Evolutionary conservation across 2,797 vertebrate species (phyloP).

Genomic region (Epinephelus awoara): DNA sequence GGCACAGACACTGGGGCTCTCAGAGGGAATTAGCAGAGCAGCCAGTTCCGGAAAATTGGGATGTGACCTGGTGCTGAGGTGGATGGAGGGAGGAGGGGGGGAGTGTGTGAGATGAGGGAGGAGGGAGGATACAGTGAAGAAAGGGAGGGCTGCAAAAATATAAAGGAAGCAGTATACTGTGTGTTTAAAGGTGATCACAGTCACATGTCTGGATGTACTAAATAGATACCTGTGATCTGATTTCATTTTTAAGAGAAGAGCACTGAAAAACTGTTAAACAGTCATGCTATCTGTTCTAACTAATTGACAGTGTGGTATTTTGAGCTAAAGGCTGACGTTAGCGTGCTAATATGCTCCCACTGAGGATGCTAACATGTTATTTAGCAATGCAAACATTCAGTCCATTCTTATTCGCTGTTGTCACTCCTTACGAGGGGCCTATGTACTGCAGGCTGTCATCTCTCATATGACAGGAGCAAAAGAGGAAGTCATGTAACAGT

Average conservation of each 20-base stretch:
- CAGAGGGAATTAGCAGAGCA: conserved; percentile 66
- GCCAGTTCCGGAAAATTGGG: conserved; percentile 62
- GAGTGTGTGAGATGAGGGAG: conserved; percentile 5
- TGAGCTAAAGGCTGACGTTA: background rate
- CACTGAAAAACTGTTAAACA: no score
- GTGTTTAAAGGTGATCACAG: conserved; percentile 10
- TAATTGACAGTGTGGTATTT: background rate
- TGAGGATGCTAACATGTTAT: background rate
- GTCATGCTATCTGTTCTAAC: background rate
- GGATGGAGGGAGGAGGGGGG: background rate
- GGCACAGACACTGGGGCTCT: conserved; percentile 55
- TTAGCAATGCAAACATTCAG: no score
- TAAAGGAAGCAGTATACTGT: background rate
- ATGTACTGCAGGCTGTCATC: no score
- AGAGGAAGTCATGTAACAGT: no score
- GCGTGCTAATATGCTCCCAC: background rate
- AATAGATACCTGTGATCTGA: background rate
- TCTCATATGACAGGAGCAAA: no score
- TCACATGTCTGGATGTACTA: background rate
- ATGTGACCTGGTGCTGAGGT: conserved; percentile 60
- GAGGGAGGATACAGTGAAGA: background rate
- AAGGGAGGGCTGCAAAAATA: conserved; percentile 3
- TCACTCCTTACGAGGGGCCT: no score
- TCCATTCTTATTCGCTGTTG: no score
- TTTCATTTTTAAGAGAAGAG: background rate